A percentile compares a stretch with the other conserved stretches of the same genome.
Conservation (phyloP, 2,888 invertebrate species). For the Megamerina dolium region DNA sequence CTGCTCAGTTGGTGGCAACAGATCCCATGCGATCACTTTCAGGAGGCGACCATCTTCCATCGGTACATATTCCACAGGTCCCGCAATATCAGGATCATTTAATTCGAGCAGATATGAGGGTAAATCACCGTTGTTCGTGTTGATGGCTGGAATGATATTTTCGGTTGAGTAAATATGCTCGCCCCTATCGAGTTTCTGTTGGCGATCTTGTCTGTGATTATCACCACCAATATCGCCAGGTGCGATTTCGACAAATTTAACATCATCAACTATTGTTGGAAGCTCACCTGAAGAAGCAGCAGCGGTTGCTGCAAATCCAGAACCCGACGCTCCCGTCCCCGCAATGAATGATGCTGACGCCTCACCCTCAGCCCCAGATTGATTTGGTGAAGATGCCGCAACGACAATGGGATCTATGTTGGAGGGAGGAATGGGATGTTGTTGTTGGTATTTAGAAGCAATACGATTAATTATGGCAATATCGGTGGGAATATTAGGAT, state of each 20-base stretch:
- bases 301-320: slow-evolving; percentile 22
- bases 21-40: slow-evolving; percentile 44
- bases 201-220: neutral
- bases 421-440: no score
- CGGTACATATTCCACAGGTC: slow-evolving; percentile 36
- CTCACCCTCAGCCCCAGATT: slow-evolving; percentile 9
- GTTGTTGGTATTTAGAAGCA: slow-evolving; percentile 36
- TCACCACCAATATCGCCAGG: neutral
- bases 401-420: slow-evolving; percentile 47
- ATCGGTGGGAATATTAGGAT: slow-evolving; percentile 32
- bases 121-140: slow-evolving; percentile 14
- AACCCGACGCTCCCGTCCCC: slow-evolving; percentile 11
- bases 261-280: slow-evolving; percentile 31
- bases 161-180: slow-evolving; percentile 15
- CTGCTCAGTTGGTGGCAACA: slow-evolving; percentile 31
- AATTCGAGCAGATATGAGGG: slow-evolving; percentile 37
- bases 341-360: slow-evolving; percentile 25
- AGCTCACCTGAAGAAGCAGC: slow-evolving; percentile 15
- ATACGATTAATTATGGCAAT: slow-evolving; percentile 30
- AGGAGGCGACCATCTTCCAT: slow-evolving; percentile 24
- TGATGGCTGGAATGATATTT: neutral
- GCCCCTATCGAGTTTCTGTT: slow-evolving; percentile 19
- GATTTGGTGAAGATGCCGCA: slow-evolving; percentile 34
- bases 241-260: slow-evolving; percentile 27
- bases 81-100: slow-evolving; percentile 36